Base-by-base conservation (phyloP, 2,888 invertebrate species). In the Octonoba sinensis region DNA sequence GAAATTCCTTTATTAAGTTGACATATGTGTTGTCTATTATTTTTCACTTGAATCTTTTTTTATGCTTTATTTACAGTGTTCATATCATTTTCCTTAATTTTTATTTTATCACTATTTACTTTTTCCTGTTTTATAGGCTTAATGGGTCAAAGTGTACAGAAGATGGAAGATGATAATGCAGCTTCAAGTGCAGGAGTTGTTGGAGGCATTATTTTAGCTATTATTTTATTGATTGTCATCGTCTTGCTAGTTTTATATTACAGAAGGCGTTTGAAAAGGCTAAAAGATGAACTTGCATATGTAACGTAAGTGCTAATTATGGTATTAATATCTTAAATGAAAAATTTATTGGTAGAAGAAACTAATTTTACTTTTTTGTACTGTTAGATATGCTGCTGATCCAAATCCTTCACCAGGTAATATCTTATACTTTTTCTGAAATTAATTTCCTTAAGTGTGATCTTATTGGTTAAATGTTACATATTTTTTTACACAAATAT, bases 241-340 rank as follows among this genome's bases (percentile, higher is more conserved):
- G 91, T 92, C 0, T 89, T 91, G 18, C 90, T 94, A 0, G 90
- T 93, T 86, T 89, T 95, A 84, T 95, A 96, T 89, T 95, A 95
- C 89, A 92, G 94, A 85, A 91, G 93, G 84, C 91, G 95, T 65
- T 94, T 96, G 22, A 92, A 92, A 27, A 93, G 93, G 89, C 91
- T 96, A 24, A 96, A 96, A 89, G 92, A 93, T 36, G 95, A 96
- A 90, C 94, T 96, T 73, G 94, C 94, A 2, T 94, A 95, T 87
- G 96, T 95, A 27, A 94, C 95, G 86, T 96, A 96, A 78, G 94
- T 93, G 20, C 2, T 46, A 1, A 18, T 4, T 12, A 20, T 24
- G 22, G 36, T 12, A 60, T n/a, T n/a, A n/a, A 57, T 20, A 20
- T 22, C 4, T 24, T 57, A 8, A n/a, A 3, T 2, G 57, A 15